Evolutionary conservation across 2,888 invertebrate species (phyloP).

Genomic region (Mythimna pallens): DNA sequence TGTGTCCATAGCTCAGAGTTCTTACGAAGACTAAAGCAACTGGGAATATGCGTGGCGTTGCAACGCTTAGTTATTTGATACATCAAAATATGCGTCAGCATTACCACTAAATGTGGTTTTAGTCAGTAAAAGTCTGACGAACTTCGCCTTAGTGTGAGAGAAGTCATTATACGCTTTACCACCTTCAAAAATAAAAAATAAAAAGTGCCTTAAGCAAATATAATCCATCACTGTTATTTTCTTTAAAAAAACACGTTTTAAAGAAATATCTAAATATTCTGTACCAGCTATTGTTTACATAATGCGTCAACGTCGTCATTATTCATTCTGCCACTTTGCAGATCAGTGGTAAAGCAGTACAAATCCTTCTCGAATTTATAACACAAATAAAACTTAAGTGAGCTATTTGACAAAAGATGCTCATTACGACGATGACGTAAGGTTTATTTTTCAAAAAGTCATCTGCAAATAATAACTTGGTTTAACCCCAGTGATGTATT

Average conservation of each 20-base stretch:
- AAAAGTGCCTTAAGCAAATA: neutral
- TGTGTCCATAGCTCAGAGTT: no score
- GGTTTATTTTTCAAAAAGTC: conserved; percentile 21
- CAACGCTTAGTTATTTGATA: no score
- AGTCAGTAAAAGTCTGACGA: no score
- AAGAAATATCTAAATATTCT: conserved; percentile 20
- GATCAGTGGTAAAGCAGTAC: conserved; percentile 70
- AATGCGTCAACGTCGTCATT: conserved; percentile 76
- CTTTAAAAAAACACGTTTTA: neutral
- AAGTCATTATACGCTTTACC: no score
- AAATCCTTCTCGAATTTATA: conserved; percentile 56
- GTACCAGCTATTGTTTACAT: conserved; percentile 43
- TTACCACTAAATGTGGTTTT: no score
- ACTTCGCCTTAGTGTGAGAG: no score
- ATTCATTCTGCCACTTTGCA: conserved; percentile 74
- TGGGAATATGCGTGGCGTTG: no score
- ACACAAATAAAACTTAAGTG: conserved; percentile 44
- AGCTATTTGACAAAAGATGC: neutral
- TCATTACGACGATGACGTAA: conserved; percentile 6
- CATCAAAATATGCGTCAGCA: no score
- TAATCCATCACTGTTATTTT: conserved; percentile 13
- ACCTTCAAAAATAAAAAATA: no score
- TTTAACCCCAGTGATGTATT: conserved; percentile 58
- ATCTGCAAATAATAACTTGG: conserved; percentile 32
- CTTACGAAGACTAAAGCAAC: no score